Evolutionary conservation across 2,113 vertebrate species (phyloP).

Genomic region (Macroglossus sobrinus): DNA sequence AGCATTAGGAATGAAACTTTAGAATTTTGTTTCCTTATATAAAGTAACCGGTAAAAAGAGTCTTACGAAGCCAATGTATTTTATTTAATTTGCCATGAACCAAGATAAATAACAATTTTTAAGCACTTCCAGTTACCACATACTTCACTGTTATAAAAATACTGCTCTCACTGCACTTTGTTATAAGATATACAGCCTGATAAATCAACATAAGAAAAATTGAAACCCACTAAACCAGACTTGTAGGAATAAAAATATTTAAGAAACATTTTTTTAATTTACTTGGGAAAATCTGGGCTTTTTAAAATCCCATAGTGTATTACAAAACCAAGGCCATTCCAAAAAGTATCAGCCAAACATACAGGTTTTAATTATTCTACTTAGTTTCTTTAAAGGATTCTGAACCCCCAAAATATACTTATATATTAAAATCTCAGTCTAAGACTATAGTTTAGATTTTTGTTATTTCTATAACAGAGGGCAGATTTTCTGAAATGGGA

Average conservation of each 20-base stretch:
- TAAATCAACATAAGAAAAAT: slow-evolving; percentile 20
- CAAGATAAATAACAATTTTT: slow-evolving; percentile 23
- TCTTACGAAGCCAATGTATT: background rate
- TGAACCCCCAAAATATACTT: background rate
- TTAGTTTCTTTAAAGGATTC: slow-evolving; percentile 33
- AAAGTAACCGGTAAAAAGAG: background rate
- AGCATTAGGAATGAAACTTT: background rate
- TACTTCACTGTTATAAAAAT: background rate
- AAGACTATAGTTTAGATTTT: background rate
- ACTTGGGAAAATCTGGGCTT: background rate
- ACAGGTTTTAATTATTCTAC: background rate
- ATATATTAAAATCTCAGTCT: background rate
- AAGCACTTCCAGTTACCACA: background rate
- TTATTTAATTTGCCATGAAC: background rate
- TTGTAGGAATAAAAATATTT: background rate
- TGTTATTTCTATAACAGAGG: background rate
- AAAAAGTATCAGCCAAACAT: background rate
- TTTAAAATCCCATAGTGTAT: background rate
- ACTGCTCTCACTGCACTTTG: background rate
- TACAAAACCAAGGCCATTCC: slow-evolving; percentile 13
- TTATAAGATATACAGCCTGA: background rate
- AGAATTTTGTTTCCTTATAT: slow-evolving; percentile 11
- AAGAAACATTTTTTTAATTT: background rate
- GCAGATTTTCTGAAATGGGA: background rate
- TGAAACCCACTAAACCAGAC: background rate